Evolutionary conservation across 1,140 invertebrate genomes (phyloP), one percentile per base, ranked within the genome.

Genomic region (Macrobrachium rosenbergii): DNA sequence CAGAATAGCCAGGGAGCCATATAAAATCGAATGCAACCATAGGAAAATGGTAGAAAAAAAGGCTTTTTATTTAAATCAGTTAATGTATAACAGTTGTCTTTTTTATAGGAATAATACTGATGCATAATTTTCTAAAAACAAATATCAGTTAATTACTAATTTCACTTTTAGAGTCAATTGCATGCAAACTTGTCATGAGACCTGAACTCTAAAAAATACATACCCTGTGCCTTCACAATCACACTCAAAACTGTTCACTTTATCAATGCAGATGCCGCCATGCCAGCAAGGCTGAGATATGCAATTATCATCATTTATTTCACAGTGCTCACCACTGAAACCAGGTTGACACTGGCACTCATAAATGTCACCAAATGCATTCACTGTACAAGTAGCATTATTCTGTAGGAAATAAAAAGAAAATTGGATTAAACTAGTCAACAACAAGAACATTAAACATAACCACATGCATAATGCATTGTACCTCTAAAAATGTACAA

Each of bases 81-180:
- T 37, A 37, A 37, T 37, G 3, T 37, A 3, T 37, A 37, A 37
- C 28, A 37, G 28, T n/a, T n/a, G 3, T 1, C 28, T 3, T 37
- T 37, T 37, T 37, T 3, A 37, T 37, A 3, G 1, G 28, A 37
- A 37, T 37, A 37, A 37, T 37, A 37, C 28, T 37, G 96, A 2
- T 5, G 12, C 8, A 96, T 96, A 85, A 97, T 96, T n/a, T 95
- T 96, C 91, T 99, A 98, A 88, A 98, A 59, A 52, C 11, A 19
- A 7, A 60, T 16, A 23, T 7, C 17, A 37, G 21, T 23, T 16
- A 16, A 10, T 60, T 37, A 2, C 28, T 2, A 37, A 37, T 37
- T 37, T n/a, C n/a, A n/a, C n/a, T n/a, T 28, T 23, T 79, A 6
- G 5, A 79, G 17, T 37, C 23, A 19, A 21, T 16, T 21, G 11